phyloP scores from a whole-genome alignment of 1,140 invertebrate species.

The Nebria ingens region DNA sequence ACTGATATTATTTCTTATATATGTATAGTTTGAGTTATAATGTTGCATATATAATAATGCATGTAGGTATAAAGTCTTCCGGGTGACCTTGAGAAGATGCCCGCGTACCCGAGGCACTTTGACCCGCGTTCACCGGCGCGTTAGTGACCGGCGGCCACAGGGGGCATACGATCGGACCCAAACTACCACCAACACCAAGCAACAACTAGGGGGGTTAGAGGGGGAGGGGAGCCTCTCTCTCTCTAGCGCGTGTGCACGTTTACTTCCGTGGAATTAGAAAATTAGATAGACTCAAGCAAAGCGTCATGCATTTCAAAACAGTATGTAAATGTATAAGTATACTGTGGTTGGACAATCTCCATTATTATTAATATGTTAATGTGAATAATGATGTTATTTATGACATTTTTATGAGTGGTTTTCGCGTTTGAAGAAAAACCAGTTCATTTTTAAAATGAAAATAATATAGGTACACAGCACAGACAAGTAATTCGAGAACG shows the following conservation, averaged over 20 bases:
- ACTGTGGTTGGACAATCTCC: too few species aligned
- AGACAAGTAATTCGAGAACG: too few species aligned
- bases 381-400: not conserved
- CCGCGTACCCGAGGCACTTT: slow-evolving; percentile 7
- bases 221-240: not conserved
- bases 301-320: not conserved
- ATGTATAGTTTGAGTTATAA: too few species aligned
- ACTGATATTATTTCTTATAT: too few species aligned
- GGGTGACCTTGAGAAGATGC: slow-evolving; percentile 18
- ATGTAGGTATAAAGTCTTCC: too few species aligned
- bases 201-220: not conserved
- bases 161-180: slow-evolving; percentile 10
- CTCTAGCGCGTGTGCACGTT: not conserved
- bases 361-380: slow-evolving; percentile 10
- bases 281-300: slow-evolving; percentile 1
- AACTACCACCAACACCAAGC: slow-evolving; percentile 5
- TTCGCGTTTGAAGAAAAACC: too few species aligned
- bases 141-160: not conserved
- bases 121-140: not conserved
- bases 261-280: not conserved
- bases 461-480: too few species aligned
- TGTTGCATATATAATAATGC: too few species aligned
- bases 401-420: too few species aligned
- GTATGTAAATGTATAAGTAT: not conserved
- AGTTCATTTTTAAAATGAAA: too few species aligned